Percentiles rank a stretch among this genome's conserved stretches.
These are phyloP conservation scores for Ectemnius cavifrons DNA, from an alignment of 2,888 invertebrate species.

Conservation along the genomic window DNA sequence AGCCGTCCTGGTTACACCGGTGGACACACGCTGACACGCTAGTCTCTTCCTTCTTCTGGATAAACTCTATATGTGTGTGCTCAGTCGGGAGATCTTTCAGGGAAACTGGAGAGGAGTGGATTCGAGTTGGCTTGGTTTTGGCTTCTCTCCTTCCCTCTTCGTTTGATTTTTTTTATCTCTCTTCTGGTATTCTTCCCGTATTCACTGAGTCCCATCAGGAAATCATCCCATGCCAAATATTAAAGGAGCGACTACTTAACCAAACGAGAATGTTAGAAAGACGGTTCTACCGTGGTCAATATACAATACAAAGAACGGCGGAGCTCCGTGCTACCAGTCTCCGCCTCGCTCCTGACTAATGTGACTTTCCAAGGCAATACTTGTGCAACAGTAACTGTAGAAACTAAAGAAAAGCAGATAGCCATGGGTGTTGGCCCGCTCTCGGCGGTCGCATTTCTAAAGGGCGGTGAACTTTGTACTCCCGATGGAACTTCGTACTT, in stretches of 20 bases:
- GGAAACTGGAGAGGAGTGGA: not conserved
- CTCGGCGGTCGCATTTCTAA: slow-evolving; percentile 12
- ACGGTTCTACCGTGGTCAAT: too few relatives aligned
- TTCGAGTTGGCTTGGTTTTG: not conserved
- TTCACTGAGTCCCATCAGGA: not conserved
- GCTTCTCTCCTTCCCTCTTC: not conserved
- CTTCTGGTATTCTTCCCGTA: too few relatives aligned
- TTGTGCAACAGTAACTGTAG: not conserved
- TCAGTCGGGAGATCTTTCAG: not conserved
- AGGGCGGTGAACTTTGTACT: slow-evolving; percentile 36
- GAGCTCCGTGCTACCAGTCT: too few relatives aligned
- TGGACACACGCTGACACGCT: slow-evolving; percentile 14
- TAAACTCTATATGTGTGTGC: not conserved
- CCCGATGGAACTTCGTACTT: slow-evolving; percentile 31
- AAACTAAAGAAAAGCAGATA: slow-evolving; percentile 4
- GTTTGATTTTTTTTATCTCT: not conserved
- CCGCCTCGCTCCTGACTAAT: too few relatives aligned
- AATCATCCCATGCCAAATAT: too few relatives aligned
- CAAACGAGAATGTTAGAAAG: too few relatives aligned
- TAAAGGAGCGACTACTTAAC: too few relatives aligned
- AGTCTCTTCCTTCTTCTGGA: slow-evolving; percentile 5
- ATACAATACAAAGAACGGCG: too few relatives aligned
- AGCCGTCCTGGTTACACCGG: slow-evolving; percentile 33
- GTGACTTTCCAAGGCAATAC: not conserved
- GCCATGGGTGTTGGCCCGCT: not conserved